Base-by-base conservation (phyloP, 2,888 invertebrate species). In the Archips xylosteana region DNA sequence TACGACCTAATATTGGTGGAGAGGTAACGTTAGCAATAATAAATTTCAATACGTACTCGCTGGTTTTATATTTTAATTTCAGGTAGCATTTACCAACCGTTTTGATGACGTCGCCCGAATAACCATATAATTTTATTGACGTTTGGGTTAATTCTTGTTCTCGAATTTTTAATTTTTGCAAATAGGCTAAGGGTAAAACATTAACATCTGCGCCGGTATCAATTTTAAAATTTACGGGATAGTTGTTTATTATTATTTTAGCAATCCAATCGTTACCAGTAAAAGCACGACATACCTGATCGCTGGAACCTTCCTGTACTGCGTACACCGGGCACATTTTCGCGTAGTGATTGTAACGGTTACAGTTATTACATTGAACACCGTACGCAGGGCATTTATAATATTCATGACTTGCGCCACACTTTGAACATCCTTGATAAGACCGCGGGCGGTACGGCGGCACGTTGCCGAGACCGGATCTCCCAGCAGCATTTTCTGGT, bases 121-220 rank as follows among this genome's bases (percentile, higher is more conserved):
- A 78, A 34, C 76, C 76, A 23, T 45, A 62, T 54, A 78, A 69
- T 63, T 65, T 71, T 13, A 65, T 74, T 1, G 47, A n/a, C 2
- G 77, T 77, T 1, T 34, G 34, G 4, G 72, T 36, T 42, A 80
- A 68, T 13, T 78, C 70, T 36, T 45, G 45, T 47, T 74, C 63
- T 1, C 13, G 23, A 63, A 78, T 13, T 9, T 57, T 47, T 3
- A 71, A 39, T 66, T 54, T 60, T 42, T 10, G 36, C n/a, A 71
- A 70, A 60, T 54, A 74, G 12, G 42, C 57, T 39, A 45, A n/a
- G 15, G 78, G 78, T 47, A 79, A 72, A 1, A 79, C 74, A 63
- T 81, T 79, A 0, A 76, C 79, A 51, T 79, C 79, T 3, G 78
- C 79, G 51, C 78, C 78, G 54, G 79, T 78, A 57, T 79, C 78